Evolutionary conservation across 37 sponge, comb jelly and placozoan species (phyloP).

Genomic region (Crambe crambe): DNA sequence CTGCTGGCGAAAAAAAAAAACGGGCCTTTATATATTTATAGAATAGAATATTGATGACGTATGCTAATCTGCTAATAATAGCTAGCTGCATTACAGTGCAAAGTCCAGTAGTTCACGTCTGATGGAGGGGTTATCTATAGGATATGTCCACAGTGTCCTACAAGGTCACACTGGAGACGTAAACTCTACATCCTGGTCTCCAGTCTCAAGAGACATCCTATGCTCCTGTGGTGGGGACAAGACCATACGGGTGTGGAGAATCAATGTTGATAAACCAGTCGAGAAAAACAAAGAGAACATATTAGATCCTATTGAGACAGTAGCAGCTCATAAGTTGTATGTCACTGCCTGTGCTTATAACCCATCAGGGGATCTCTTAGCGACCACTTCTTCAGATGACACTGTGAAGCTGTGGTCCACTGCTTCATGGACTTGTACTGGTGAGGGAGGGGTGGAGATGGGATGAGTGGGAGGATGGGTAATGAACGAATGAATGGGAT

Average conservation of each 20-base stretch:
- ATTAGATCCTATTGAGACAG: not conserved
- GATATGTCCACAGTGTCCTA: not conserved
- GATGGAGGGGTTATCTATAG: not conserved
- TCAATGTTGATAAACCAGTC: not conserved
- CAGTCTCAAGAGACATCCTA: slow-evolving; percentile 16
- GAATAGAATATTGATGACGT: not conserved
- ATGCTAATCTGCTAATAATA: not conserved
- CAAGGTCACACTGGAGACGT: slow-evolving; percentile 65
- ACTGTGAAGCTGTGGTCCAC: slow-evolving; percentile 68
- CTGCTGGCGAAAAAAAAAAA: not conserved
- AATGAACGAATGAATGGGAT: not conserved
- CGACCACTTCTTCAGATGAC: slow-evolving; percentile 55
- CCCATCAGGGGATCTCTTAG: slow-evolving; percentile 62
- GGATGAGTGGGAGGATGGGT: not conserved
- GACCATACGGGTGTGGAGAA: slow-evolving; percentile 51
- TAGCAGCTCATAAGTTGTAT: slow-evolving; percentile 56
- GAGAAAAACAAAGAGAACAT: not conserved
- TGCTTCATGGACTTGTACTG: slow-evolving; percentile 28
- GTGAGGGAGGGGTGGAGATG: not conserved
- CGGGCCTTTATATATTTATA: not conserved
- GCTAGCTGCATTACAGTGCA: not conserved
- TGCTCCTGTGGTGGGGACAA: slow-evolving; percentile 64
- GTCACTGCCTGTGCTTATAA: slow-evolving; percentile 62
- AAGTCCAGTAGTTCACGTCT: not conserved
- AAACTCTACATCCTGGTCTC: slow-evolving; percentile 67